These are phyloP conservation scores for Cactoblastis cactorum DNA, from an alignment of 2,888 invertebrate genomes.

Conservation along the genomic window DNA sequence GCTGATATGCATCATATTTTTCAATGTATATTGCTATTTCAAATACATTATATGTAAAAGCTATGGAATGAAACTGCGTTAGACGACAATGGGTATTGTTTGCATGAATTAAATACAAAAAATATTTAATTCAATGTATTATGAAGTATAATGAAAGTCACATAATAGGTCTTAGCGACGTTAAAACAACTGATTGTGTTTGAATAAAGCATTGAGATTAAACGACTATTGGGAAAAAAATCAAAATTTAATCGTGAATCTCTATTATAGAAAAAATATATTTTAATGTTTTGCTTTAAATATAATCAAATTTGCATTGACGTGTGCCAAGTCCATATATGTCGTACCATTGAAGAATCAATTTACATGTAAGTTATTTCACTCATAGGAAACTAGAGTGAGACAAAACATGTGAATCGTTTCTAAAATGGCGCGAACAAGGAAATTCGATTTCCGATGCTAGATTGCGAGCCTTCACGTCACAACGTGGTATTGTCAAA, in stretches of 20 bases:
- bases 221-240: background rate
- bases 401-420: background rate
- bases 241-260: too few relatives aligned
- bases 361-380: background rate
- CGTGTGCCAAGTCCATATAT: background rate
- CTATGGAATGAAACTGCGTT: background rate
- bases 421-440: background rate
- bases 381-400: background rate
- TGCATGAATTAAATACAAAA: background rate
- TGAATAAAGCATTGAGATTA: background rate
- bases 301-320: background rate
- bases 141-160: background rate
- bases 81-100: background rate
- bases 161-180: background rate
- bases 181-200: background rate
- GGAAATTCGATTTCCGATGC: constrained; percentile 70
- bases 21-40: background rate
- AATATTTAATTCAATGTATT: background rate
- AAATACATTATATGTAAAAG: background rate
- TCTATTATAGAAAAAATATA: background rate
- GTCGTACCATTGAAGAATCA: background rate
- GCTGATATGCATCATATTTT: background rate
- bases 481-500: constrained; percentile 64
- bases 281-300: background rate
- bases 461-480: constrained; percentile 57